A percentile compares a stretch with the other conserved stretches of the same genome.
Conservation (phyloP, 2,113 vertebrate genomes). For the Sardina pilchardus region DNA sequence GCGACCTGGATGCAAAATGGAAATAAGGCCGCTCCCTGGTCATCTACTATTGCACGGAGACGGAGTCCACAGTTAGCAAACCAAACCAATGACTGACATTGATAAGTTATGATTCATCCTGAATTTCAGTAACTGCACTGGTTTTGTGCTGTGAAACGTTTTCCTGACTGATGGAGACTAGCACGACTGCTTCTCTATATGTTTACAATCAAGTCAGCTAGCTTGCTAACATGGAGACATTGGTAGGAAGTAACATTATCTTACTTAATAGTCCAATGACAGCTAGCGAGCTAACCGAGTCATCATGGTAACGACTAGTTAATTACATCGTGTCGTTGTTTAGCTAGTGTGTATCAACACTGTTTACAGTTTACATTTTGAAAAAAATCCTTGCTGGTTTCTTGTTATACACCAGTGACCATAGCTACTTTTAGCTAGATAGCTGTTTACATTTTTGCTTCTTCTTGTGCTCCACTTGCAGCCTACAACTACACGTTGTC, state of each 20-base stretch:
- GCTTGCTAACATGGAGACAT: neutral
- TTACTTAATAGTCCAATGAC: neutral
- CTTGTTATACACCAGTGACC: neutral
- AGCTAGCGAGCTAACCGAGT: neutral
- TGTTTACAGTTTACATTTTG: neutral
- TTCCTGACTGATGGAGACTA: neutral
- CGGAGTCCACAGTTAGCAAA: neutral
- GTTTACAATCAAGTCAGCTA: neutral
- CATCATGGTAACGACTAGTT: neutral
- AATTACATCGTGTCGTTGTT: neutral
- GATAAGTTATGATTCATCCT: neutral
- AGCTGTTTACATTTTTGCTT: slow-evolving; percentile 37
- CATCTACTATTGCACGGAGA: neutral
- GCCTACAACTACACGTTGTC: neutral
- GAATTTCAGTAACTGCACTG: neutral
- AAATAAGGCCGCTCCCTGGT: slow-evolving; percentile 55
- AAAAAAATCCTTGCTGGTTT: neutral
- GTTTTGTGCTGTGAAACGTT: neutral
- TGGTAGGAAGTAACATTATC: neutral
- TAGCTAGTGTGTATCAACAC: slow-evolving; percentile 7
- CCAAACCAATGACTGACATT: neutral
- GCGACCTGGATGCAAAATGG: slow-evolving; percentile 65
- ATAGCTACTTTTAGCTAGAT: slow-evolving; percentile 57
- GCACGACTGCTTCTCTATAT: neutral
- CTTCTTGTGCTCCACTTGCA: neutral